phyloP scores from a whole-genome alignment of 2,888 invertebrate genomes.

The Luperina testacea region DNA sequence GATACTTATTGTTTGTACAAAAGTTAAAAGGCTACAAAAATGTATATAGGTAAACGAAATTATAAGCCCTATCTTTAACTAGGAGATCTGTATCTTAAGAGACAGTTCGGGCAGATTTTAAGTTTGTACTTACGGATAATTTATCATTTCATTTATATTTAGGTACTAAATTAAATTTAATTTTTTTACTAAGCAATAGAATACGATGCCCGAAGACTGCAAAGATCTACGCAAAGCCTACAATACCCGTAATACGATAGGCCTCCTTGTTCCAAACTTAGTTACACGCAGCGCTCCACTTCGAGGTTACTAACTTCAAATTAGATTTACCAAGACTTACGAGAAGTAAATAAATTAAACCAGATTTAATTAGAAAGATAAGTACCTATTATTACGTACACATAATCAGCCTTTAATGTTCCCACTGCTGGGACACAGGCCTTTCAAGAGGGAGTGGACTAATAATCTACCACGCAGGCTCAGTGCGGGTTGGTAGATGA shows the following conservation, averaged over 20 bases:
- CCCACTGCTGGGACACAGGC: neutral
- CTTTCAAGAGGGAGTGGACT: neutral
- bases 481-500: no score
- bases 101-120: neutral
- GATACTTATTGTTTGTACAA: neutral
- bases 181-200: neutral
- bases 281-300: neutral
- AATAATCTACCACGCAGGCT: neutral
- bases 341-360: slow-evolving; percentile 1
- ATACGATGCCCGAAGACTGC: neutral
- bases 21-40: neutral
- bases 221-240: neutral
- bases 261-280: neutral
- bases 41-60: no score
- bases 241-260: slow-evolving; percentile 9
- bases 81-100: no score
- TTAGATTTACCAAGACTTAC: slow-evolving; percentile 11
- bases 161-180: neutral
- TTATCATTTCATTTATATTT: neutral
- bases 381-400: neutral
- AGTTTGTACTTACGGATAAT: neutral
- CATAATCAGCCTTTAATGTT: neutral
- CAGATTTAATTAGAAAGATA: neutral
- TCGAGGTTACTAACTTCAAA: neutral
- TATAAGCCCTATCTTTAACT: no score